These are phyloP conservation scores for Sphaeridia pumilis DNA, from an alignment of 2,888 invertebrate species.

Conservation along the genomic window DNA sequence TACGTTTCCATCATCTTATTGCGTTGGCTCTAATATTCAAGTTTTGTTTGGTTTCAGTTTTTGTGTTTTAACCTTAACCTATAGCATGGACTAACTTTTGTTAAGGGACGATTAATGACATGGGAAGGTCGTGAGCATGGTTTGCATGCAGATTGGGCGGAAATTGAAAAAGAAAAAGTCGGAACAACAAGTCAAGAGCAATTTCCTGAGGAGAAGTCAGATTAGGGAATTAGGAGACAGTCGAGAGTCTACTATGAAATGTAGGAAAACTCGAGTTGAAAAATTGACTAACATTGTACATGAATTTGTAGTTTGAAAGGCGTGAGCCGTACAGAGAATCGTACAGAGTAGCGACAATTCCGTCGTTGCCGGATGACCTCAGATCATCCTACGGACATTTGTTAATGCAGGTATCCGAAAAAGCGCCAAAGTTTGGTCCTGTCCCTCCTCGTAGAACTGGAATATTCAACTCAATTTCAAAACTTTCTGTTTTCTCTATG, in stretches of 20 bases:
- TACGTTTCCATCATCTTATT: neutral
- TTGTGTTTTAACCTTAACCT: neutral
- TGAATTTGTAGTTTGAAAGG: constrained; percentile 61
- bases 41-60: neutral
- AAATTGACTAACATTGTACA: neutral
- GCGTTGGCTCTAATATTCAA: neutral
- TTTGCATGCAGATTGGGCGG: neutral
- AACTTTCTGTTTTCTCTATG: neutral
- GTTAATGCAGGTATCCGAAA: constrained; percentile 58
- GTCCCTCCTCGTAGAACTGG: neutral
- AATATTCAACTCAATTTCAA: neutral
- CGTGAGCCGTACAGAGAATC: too few relatives aligned
- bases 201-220: neutral
- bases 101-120: neutral
- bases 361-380: constrained; percentile 85
- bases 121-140: neutral
- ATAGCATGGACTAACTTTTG: neutral
- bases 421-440: neutral
- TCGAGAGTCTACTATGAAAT: neutral
- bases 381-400: constrained; percentile 82
- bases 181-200: neutral
- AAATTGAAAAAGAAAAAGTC: neutral
- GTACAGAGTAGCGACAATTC: constrained; percentile 92
- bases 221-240: neutral
- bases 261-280: neutral